A percentile compares a stretch with the other conserved stretches of the same genome.
These are phyloP conservation scores for Adela reaumurella DNA, from an alignment of 2,888 invertebrate genomes.

Conservation along the genomic window DNA sequence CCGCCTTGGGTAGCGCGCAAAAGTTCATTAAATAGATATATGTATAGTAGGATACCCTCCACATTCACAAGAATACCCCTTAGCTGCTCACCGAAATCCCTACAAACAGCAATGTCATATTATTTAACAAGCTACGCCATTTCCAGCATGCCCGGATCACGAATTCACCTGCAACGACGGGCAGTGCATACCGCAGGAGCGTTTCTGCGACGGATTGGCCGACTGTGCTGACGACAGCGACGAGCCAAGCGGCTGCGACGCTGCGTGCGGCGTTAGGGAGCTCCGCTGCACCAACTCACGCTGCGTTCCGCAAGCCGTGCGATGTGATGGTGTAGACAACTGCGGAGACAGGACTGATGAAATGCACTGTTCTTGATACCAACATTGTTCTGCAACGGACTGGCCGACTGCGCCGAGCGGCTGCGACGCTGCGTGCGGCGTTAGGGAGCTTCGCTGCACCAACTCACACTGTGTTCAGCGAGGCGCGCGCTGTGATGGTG, in stretches of 20 bases:
- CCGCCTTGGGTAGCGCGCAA: no score
- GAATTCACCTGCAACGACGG: constrained; percentile 61
- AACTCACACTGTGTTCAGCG: constrained; percentile 62
- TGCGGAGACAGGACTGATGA: constrained; percentile 69
- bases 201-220: constrained; percentile 66
- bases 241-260: constrained; percentile 58
- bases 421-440: constrained; percentile 51
- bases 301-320: constrained; percentile 58
- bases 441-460: constrained; percentile 38
- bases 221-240: constrained; percentile 69
- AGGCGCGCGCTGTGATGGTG: constrained; percentile 61
- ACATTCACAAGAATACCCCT: no score
- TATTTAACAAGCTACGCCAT: no score
- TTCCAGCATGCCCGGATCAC: constrained; percentile 42
- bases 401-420: constrained; percentile 57
- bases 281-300: constrained; percentile 45
- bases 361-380: constrained; percentile 34
- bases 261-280: constrained; percentile 53
- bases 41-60: no score
- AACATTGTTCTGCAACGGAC: neutral
- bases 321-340: constrained; percentile 65
- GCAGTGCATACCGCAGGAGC: constrained; percentile 58
- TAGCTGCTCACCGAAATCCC: no score
- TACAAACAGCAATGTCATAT: no score
- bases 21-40: no score